Evolutionary conservation across 2,888 invertebrate genomes (phyloP).

Genomic region (Drosophila mulleri): DNA sequence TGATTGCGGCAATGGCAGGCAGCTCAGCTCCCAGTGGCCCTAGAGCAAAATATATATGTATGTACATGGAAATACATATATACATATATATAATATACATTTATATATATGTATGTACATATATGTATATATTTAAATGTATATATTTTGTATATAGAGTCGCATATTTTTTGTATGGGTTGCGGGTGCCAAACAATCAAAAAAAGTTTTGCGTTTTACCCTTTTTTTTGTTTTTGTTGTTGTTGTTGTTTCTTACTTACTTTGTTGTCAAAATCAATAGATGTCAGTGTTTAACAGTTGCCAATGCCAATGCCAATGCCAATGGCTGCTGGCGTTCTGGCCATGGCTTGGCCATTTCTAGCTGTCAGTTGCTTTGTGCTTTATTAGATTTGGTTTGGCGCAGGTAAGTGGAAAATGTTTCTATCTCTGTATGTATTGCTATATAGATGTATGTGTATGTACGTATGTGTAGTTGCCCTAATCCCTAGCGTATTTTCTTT

Average conservation of each 20-base stretch:
- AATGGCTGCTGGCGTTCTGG: slow-evolving; percentile 47
- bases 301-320: slow-evolving; percentile 52
- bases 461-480: not conserved
- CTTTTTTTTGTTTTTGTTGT: not conserved
- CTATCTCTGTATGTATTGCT: not conserved
- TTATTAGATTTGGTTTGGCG: slow-evolving; percentile 47
- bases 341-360: not conserved
- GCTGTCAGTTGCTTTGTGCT: slow-evolving; percentile 43
- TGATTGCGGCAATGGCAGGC: slow-evolving; percentile 46
- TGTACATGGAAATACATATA: no score
- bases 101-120: not conserved
- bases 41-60: slow-evolving; percentile 1
- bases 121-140: no score
- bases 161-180: slow-evolving; percentile 11
- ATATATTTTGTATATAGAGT: not conserved
- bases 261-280: slow-evolving; percentile 70
- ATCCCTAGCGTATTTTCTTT: slow-evolving; percentile 21
- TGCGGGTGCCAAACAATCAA: slow-evolving; percentile 61
- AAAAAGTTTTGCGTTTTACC: slow-evolving; percentile 50
- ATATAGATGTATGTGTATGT: not conserved
- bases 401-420: slow-evolving; percentile 45
- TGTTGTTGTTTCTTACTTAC: not conserved
- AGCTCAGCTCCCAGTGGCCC: slow-evolving; percentile 15
- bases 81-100: no score
- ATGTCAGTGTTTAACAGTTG: slow-evolving; percentile 72